A percentile compares a stretch with the other conserved stretches of the same genome.
These are phyloP conservation scores for Netelia virgata DNA, from an alignment of 2,888 invertebrate genomes.

Conservation along the genomic window DNA sequence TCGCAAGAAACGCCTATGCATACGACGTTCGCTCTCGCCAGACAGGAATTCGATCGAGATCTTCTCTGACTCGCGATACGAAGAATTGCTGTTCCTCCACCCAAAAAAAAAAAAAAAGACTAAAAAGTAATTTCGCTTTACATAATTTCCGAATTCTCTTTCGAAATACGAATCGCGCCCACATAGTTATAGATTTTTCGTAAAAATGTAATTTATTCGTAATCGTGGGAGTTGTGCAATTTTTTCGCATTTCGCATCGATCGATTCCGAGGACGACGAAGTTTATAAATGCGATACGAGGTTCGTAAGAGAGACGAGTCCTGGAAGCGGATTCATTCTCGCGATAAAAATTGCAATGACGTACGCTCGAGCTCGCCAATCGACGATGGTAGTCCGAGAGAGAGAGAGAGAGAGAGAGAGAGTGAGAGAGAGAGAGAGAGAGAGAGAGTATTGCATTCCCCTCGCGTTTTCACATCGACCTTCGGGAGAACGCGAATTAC, in stretches of 20 bases:
- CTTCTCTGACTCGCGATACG: slow-evolving; percentile 1
- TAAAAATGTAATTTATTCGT: neutral
- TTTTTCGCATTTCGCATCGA: slow-evolving; percentile 19
- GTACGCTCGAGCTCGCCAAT: slow-evolving; percentile 33
- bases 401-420: neutral
- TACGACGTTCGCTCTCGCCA: neutral
- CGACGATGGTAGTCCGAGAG: slow-evolving; percentile 13
- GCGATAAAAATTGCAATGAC: slow-evolving; percentile 46
- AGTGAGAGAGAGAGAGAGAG: neutral
- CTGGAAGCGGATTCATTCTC: slow-evolving; percentile 36
- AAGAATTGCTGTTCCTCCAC: neutral
- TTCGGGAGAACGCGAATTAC: slow-evolving; percentile 49
- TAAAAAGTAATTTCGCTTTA: slow-evolving; percentile 23
- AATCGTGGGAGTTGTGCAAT: slow-evolving; percentile 24
- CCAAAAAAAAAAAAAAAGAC: neutral
- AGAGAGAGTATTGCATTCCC: slow-evolving; percentile 41
- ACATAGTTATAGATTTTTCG: neutral
- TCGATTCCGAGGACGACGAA: slow-evolving; percentile 17
- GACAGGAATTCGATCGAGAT: slow-evolving; percentile 41
- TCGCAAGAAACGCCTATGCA: slow-evolving; percentile 7
- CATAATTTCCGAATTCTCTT: slow-evolving; percentile 34
- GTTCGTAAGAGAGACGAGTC: neutral
- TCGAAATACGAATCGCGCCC: neutral
- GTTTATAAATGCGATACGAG: neutral
- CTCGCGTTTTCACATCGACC: slow-evolving; percentile 59